Percentiles rank a stretch among this genome's conserved stretches.
Evolutionary conservation across 2,888 invertebrate genomes (phyloP).

Genomic region (Caenorhabditis sulstoni): DNA sequence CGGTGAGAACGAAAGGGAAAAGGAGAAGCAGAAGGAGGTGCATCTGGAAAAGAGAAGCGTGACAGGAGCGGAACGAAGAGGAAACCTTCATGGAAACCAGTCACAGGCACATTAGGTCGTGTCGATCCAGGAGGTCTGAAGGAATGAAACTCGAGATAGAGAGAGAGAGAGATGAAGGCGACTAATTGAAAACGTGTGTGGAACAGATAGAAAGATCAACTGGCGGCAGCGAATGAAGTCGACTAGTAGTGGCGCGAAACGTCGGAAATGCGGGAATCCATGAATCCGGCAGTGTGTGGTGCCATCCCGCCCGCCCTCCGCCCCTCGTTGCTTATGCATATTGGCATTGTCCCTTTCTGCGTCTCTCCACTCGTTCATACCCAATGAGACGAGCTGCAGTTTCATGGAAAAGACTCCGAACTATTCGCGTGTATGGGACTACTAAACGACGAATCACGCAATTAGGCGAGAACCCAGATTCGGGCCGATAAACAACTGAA

Average conservation of each 20-base stretch:
- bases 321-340: conserved; percentile 41
- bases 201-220: not conserved
- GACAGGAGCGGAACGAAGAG: not conserved
- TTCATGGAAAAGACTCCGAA: conserved; percentile 14
- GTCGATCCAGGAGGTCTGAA: not conserved
- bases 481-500: conserved; percentile 39
- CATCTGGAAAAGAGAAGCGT: conserved; percentile 12
- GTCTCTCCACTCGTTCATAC: conserved; percentile 45
- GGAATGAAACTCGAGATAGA: conserved; percentile 3
- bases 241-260: conserved; percentile 1
- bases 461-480: conserved; percentile 40
- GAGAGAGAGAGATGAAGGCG: not conserved
- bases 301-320: conserved; percentile 44
- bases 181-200: conserved; percentile 29
- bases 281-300: conserved; percentile 51
- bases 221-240: not conserved
- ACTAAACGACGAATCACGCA: conserved; percentile 53
- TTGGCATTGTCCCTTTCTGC: conserved; percentile 48
- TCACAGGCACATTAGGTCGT: conserved; percentile 8
- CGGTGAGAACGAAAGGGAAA: conserved; percentile 13
- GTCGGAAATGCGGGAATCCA: conserved; percentile 51
- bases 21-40: conserved; percentile 16
- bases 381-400: conserved; percentile 42
- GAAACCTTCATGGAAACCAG: not conserved
- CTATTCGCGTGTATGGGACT: conserved; percentile 42